A percentile compares a stretch with the other conserved stretches of the same genome.
Evolutionary conservation across 2,888 invertebrate species (phyloP).

Genomic region (Aphelenchoides bicaudatus): DNA sequence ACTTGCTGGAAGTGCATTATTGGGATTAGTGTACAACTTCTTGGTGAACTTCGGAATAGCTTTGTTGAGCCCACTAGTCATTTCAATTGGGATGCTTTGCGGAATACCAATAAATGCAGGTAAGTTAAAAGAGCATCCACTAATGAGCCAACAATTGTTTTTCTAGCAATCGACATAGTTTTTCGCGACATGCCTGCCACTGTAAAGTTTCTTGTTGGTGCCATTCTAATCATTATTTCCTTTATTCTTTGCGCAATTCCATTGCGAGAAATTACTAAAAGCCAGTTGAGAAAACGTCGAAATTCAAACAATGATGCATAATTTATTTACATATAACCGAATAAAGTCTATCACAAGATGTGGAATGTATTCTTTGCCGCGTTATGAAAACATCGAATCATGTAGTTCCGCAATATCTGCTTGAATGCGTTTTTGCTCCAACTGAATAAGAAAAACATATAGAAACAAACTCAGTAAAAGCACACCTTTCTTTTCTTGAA

Average conservation of each 20-base stretch:
- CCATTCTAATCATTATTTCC: slow-evolving; percentile 32
- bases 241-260: slow-evolving; percentile 20
- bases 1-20: slow-evolving; percentile 71
- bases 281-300: neutral
- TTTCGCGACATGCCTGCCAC: slow-evolving; percentile 31
- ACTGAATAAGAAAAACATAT: neutral
- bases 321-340: no score
- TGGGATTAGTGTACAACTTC: slow-evolving; percentile 77
- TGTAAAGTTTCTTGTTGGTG: slow-evolving; percentile 27
- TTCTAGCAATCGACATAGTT: slow-evolving; percentile 34
- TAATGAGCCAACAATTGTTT: neutral
- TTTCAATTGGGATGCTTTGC: slow-evolving; percentile 85
- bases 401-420: slow-evolving; percentile 19
- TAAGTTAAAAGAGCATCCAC: slow-evolving; percentile 63
- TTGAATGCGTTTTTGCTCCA: neutral
- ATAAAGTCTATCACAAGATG: neutral
- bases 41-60: slow-evolving; percentile 89
- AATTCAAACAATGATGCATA: neutral
- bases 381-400: slow-evolving; percentile 21
- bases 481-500: slow-evolving; percentile 24
- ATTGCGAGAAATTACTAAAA: neutral
- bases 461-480: no score
- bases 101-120: slow-evolving; percentile 91
- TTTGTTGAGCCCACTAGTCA: slow-evolving; percentile 87
- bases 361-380: neutral